Base-by-base conservation (phyloP, 2,888 invertebrate species). In the Cyclophora albipunctata region DNA sequence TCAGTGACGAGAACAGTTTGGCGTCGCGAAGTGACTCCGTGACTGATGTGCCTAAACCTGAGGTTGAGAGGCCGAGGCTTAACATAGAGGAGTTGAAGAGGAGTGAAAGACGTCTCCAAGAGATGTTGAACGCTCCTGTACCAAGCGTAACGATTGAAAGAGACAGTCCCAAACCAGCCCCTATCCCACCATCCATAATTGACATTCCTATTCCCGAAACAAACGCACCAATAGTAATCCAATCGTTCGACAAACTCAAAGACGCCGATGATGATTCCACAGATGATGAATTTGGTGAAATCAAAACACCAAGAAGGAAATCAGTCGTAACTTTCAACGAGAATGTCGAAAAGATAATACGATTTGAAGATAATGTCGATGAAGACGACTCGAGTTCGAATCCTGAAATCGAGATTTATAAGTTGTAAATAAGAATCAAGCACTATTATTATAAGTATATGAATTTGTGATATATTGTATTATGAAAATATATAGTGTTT, bases 311-410 rank as follows among this genome's bases (percentile, higher is more conserved):
- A 2, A 75, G 73, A 59, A 78, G 79, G 59, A 90, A 90, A 67
- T 88, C 90, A 3, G 84, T 87, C 1, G 90, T 91, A 4, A 90
- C 87, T 1, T 91, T 91, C 59, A 90, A 90, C 66, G 90, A 90
- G 66, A 85, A 89, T 40, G 90, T 90, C 37, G 89, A 90, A 66
- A 87, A 82, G 57, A 85, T 88, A 43, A 84, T 88, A 49, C 84
- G 89, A 55, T 80, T 90, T 6, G 87, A 90, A 64, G 85, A 90
- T 52, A 73, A 49, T 41, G 48, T 41, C 0, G 66, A 64, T 41
- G 43, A 69, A 47, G 67, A 71, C 7, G 75, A 75, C 34, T 47
- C 54, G 1, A 62, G 47, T 44, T 51, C 58, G 40, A 60, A 63
- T n/a, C 54, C 68, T 1, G 75, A 71, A 7, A 63, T 66, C 47